Evolutionary conservation across 2,888 invertebrate species (phyloP), one percentile per base, ranked within the genome.

Genomic region (Macropis europaea): DNA sequence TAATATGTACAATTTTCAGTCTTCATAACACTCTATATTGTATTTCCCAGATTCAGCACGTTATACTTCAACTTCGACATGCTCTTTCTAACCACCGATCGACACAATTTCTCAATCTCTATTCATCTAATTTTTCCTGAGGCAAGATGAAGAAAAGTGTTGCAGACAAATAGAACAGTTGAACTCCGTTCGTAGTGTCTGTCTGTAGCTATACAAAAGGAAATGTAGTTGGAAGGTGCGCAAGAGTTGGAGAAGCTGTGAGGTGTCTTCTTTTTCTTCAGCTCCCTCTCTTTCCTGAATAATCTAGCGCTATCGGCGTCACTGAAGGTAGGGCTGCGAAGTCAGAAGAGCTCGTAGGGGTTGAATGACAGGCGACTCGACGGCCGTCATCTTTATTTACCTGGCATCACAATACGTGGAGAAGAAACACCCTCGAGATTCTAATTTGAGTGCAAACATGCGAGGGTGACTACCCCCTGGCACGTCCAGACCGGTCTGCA

Each of bases 401-500:
- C 32, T 62, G 60, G 42, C 61, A 70, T 79, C 71, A 83, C 78
- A 83, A 83, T 79, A 73, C 74, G 72, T 57, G 45, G 53, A 50
- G 56, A 59, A 59, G 62, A 64, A 77, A 78, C 74, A 60, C 78
- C 76, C 82, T 81, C 70, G 79, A 77, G 72, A 78, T 77, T 77
- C 82, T 84, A 83, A 84, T 84, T 84, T 84, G 79, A 84, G 84
- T 82, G 84, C 78, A 83, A 82, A 82, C 73, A 76, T 66, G 73
- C 48, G 36, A 69, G 73, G 72, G 71, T 69, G 56, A 62, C 61
- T 68, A 64, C 52, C 59, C 53, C 11, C 43, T 34, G 40, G 32
- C 66, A 61, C 50, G 57, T 57, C 57, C 61, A 76, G 76, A 76
- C 64, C 32, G 17, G 66, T 66, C 69, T 59, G 45, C 52, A 50